Conservation (phyloP, 1,140 invertebrate species). For the Drosophila azteca region DNA sequence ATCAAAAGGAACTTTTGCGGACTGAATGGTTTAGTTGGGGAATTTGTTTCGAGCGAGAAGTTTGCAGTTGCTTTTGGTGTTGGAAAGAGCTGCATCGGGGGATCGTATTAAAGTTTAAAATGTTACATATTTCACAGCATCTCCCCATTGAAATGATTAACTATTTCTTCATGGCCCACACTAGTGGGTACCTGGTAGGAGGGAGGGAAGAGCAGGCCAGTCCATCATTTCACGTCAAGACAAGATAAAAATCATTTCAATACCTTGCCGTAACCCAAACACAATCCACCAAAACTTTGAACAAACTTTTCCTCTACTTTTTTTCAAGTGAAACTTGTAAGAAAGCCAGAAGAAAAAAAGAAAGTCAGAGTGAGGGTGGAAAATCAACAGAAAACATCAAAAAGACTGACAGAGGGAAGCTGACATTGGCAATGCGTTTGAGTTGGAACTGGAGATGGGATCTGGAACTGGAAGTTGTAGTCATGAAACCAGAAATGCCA, state of each 20-base stretch:
- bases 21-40: too few relatives aligned
- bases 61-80: too few relatives aligned
- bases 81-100: too few relatives aligned
- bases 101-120: too few relatives aligned
- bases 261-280: slow-evolving; percentile 19
- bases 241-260: slow-evolving; percentile 24
- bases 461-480: not conserved
- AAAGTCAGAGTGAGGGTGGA: slow-evolving; percentile 1
- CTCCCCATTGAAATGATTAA: too few relatives aligned
- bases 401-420: slow-evolving; percentile 24
- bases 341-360: slow-evolving; percentile 8
- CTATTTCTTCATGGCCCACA: not conserved
- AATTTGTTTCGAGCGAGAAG: too few relatives aligned
- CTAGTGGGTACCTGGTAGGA: not conserved
- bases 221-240: slow-evolving; percentile 13
- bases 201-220: not conserved
- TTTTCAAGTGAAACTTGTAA: slow-evolving; percentile 25
- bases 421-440: slow-evolving; percentile 56
- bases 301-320: slow-evolving; percentile 35
- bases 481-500: slow-evolving; percentile 39
- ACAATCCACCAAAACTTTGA: slow-evolving; percentile 39
- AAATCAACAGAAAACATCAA: slow-evolving; percentile 41
- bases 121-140: too few relatives aligned
- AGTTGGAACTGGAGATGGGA: slow-evolving; percentile 4
- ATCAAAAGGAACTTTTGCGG: not conserved